phyloP scores from a whole-genome alignment of 2,888 invertebrate genomes.

The Plagodis pulveraria region DNA sequence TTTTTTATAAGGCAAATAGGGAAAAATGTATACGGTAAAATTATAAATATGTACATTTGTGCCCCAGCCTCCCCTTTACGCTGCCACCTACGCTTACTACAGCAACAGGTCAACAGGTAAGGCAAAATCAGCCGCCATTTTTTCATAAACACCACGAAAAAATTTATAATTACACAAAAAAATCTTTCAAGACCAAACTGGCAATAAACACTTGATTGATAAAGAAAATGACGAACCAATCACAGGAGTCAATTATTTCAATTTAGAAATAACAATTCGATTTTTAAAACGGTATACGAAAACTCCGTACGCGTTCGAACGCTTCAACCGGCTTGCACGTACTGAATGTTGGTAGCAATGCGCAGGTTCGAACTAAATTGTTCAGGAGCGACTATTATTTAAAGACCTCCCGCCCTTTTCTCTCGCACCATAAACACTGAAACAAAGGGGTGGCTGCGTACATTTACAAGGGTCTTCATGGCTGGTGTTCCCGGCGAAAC shows the following conservation, averaged over 20 bases:
- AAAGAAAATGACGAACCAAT: slow-evolving; percentile 7
- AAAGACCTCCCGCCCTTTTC: slow-evolving; percentile 43
- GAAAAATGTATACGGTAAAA: slow-evolving; percentile 1
- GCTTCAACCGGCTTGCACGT: slow-evolving; percentile 49
- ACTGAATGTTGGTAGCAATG: slow-evolving; percentile 55
- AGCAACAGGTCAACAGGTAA: slow-evolving; percentile 22
- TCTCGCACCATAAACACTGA: not conserved
- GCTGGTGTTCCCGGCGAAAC: slow-evolving; percentile 48
- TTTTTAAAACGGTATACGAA: slow-evolving; percentile 5
- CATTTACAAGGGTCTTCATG: slow-evolving; percentile 38
- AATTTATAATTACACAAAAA: slow-evolving; percentile 15
- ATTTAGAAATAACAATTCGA: slow-evolving; percentile 11
- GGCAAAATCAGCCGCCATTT: slow-evolving; percentile 15
- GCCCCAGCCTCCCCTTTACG: slow-evolving; percentile 15
- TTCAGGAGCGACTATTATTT: slow-evolving; percentile 48
- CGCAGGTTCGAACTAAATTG: slow-evolving; percentile 68
- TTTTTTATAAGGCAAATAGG: not conserved
- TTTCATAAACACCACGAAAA: slow-evolving; percentile 15
- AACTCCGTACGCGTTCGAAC: slow-evolving; percentile 50
- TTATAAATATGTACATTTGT: slow-evolving; percentile 1
- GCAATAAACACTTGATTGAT: slow-evolving; percentile 15
- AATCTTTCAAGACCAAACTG: slow-evolving; percentile 19
- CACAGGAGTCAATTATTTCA: not conserved
- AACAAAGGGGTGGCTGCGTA: slow-evolving; percentile 22
- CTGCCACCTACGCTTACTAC: slow-evolving; percentile 21